Evolutionary conservation across 2,113 vertebrate genomes (phyloP).

Genomic region (Gymnocephalus cernua): DNA sequence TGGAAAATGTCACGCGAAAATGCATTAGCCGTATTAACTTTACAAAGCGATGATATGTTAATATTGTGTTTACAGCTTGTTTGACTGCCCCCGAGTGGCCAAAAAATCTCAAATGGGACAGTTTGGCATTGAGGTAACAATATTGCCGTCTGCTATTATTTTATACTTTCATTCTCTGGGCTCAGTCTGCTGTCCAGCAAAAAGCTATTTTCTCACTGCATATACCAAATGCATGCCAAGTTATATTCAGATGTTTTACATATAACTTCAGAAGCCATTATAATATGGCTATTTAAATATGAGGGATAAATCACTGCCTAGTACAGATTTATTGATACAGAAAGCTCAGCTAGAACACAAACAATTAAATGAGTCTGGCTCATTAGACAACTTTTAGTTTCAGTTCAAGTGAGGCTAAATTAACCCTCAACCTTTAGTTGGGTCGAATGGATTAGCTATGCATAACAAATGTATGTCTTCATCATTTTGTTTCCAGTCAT

Average conservation of each 20-base stretch:
- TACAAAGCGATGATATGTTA: not conserved
- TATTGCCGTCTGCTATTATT: not conserved
- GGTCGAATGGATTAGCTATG: conserved; percentile 24
- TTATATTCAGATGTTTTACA: not conserved
- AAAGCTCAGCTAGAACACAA: not conserved
- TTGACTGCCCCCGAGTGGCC: not conserved
- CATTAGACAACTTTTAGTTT: not conserved
- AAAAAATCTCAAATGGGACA: not conserved
- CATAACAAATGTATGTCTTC: conserved; percentile 17
- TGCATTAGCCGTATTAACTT: not conserved
- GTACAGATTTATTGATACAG: not conserved
- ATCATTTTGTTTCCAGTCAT: conserved; percentile 29
- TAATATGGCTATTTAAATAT: not conserved
- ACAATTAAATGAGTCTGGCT: not conserved
- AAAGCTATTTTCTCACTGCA: not conserved
- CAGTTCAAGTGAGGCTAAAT: conserved; percentile 4
- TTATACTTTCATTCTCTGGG: not conserved
- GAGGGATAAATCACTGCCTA: not conserved
- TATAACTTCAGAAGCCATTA: not conserved
- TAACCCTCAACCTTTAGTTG: not conserved
- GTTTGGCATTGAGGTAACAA: not conserved
- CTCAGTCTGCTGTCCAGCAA: not conserved
- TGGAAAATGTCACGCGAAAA: too few species aligned
- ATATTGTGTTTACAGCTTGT: not conserved
- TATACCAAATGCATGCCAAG: not conserved